These are phyloP conservation scores for Nasonia oneida DNA, from an alignment of 2,888 invertebrate genomes.

Conservation along the genomic window DNA sequence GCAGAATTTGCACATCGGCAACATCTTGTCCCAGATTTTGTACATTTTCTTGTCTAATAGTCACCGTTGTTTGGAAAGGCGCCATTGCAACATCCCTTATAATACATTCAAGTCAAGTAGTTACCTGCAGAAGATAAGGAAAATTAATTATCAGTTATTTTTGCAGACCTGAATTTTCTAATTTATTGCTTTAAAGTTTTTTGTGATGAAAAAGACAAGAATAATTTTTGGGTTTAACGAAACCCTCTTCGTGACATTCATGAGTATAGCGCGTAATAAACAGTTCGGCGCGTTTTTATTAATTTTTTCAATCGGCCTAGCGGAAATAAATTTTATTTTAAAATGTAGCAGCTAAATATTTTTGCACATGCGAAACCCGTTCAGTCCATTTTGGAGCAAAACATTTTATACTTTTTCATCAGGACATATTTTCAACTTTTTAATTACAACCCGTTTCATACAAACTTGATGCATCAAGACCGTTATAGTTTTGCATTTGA, in stretches of 20 bases:
- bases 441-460: neutral
- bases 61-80: constrained; percentile 92
- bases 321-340: too few relatives aligned
- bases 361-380: too few relatives aligned
- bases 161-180: neutral
- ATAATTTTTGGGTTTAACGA: neutral
- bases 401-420: neutral
- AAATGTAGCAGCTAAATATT: too few relatives aligned
- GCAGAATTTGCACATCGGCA: constrained; percentile 97
- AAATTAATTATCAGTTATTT: neutral
- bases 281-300: too few relatives aligned
- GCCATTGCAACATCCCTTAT: constrained; percentile 82
- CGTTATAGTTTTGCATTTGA: constrained; percentile 1
- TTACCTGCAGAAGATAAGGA: neutral
- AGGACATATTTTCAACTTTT: too few relatives aligned
- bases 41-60: constrained; percentile 83
- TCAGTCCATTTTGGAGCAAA: neutral
- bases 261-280: neutral
- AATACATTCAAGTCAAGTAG: neutral
- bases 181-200: neutral
- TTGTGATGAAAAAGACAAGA: neutral
- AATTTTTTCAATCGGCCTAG: too few relatives aligned
- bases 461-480: neutral
- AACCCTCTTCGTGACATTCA: neutral
- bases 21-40: constrained; percentile 94